These are phyloP conservation scores for Phaetusa simplex DNA, from an alignment of 2,113 vertebrate species.

Conservation along the genomic window DNA sequence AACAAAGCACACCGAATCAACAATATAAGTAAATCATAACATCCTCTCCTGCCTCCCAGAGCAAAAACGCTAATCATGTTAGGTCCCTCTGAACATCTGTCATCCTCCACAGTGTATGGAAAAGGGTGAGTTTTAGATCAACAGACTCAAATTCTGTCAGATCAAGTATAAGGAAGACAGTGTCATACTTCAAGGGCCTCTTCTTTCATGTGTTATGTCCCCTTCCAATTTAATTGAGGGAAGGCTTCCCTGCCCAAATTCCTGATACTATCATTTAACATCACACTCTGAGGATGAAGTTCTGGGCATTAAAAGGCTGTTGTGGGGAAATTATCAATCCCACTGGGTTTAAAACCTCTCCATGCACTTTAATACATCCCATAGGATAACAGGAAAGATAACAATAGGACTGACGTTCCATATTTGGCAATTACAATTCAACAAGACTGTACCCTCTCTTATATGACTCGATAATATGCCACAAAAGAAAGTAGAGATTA, in stretches of 20 bases:
- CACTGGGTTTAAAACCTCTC: background rate
- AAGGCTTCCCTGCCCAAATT: background rate
- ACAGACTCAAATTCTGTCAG: background rate
- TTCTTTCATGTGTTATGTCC: background rate
- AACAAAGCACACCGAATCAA: conserved; percentile 30
- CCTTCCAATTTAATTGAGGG: background rate
- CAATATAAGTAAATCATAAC: conserved; percentile 44
- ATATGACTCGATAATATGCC: background rate
- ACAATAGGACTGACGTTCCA: background rate
- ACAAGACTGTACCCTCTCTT: background rate
- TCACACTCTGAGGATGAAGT: background rate
- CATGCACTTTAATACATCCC: background rate
- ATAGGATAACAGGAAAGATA: background rate
- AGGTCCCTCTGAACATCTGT: conserved; percentile 42
- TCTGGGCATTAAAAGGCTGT: background rate
- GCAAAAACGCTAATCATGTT: conserved; percentile 11
- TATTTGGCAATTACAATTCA: background rate
- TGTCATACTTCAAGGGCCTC: background rate
- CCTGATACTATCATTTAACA: background rate
- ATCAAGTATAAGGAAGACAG: background rate
- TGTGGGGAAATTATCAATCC: background rate
- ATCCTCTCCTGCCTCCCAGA: conserved; percentile 5
- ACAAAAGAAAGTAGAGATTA: background rate
- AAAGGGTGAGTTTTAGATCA: conserved; percentile 29
- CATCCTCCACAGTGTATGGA: background rate